Percentiles rank a stretch among this genome's conserved stretches.
Conservation (phyloP, 2,797 vertebrate genomes). For the Triplophysa bombifrons region DNA sequence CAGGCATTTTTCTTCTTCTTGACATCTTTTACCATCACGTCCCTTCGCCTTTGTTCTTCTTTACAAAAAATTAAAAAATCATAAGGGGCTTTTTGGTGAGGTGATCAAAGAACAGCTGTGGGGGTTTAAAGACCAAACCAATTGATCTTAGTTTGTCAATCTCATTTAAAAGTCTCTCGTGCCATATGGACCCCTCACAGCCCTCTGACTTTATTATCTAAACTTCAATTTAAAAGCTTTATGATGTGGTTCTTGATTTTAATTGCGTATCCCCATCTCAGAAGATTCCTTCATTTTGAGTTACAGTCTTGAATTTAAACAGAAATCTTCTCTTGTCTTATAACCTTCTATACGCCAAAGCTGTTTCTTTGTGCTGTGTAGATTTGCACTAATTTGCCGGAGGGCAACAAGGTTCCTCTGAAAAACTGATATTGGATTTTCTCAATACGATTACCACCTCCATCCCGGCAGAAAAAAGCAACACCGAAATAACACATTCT, state of each 20-base stretch:
- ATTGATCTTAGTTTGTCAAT: conserved; percentile 7
- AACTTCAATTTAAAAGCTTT: conserved; percentile 33
- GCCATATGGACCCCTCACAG: conserved; percentile 24
- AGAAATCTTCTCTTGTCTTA: conserved; percentile 28
- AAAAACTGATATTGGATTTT: conserved; percentile 52
- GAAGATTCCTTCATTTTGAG: conserved; percentile 1
- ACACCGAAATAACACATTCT: conserved; percentile 29
- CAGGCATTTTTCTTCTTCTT: not conserved
- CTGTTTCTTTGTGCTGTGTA: conserved; percentile 7
- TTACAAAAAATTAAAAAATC: conserved; percentile 5
- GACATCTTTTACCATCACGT: conserved; percentile 23
- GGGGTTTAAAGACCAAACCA: conserved; percentile 41
- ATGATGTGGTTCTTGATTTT: conserved; percentile 45
- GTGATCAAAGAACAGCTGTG: conserved; percentile 45
- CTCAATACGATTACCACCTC: conserved; percentile 34
- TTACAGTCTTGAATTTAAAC: not conserved
- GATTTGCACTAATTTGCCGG: conserved; percentile 39
- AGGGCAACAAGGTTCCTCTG: conserved; percentile 45
- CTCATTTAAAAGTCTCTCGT: conserved; percentile 26
- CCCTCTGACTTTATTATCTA: conserved; percentile 26
- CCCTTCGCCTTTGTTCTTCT: conserved; percentile 41
- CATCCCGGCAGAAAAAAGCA: conserved; percentile 23
- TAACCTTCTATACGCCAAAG: conserved; percentile 38
- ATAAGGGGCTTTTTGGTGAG: conserved; percentile 27
- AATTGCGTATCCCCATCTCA: conserved; percentile 27